Base-by-base conservation (phyloP, 2,113 vertebrate species). In the Paramormyrops kingsleyae region DNA sequence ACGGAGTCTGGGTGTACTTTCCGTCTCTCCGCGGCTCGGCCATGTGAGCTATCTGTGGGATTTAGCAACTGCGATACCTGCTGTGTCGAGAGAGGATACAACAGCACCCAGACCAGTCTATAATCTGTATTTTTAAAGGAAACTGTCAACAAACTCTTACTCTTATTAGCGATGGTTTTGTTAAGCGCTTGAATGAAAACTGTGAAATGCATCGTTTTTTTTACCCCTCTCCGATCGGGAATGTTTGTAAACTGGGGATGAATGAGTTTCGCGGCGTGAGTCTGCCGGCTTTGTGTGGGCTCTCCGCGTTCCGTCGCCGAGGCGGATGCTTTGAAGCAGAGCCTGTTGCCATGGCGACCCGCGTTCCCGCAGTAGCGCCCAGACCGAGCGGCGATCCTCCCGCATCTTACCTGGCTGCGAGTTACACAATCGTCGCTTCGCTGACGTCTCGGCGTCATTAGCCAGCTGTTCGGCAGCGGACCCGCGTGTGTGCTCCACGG, bases 251-350 rank as follows among this genome's bases (percentile, higher is more conserved):
- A 84, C 39, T 47, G 44, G 83, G 39, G 85, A 35, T 53, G 27
- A 53, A 53, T 87, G 27, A 35, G 47, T 56, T 39, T 87, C 2
- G 2, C 85, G 5, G 85, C 19, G 27, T 56, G 46, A 86, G 85
- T 27, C 85, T 27, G 27, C 8, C 50, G 49, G 47, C 85, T 35
- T 53, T 53, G n/a, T 53, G 85, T 87, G 85, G 50, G 85, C 31
- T 87, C 27, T 19, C 27, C 5, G 50, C 27, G 49, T 56, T 87
- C 85, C 50, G 2, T 87, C 50, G n/a, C n/a, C 2, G 27, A 87
- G 50, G 27, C 50, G 85, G 85, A 52, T 15, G 85, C 85, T 87
- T 87, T 87, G 6, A 52, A 53, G 85, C 85, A 87, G 49, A 87
- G 50, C 46, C 85, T 87, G 85, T 87, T 87, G 85, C 50, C 49